A percentile compares a stretch with the other conserved stretches of the same genome.
Evolutionary conservation across 1,140 invertebrate species (phyloP).

Genomic region (Lamellibrachia luymesi): DNA sequence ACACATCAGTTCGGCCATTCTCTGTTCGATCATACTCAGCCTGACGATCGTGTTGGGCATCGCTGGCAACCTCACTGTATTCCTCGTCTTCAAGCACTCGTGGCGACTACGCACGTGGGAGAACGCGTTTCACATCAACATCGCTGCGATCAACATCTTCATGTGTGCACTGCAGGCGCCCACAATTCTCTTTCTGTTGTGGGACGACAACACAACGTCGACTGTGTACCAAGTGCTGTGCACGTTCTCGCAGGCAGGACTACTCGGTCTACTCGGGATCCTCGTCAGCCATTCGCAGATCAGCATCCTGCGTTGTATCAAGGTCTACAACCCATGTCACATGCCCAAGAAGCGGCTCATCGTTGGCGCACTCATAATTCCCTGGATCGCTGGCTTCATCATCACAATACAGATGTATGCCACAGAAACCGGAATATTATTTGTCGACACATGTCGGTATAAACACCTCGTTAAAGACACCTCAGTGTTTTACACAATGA

Average conservation of each 20-base stretch:
- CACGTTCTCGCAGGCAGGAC: neutral
- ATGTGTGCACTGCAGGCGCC: neutral
- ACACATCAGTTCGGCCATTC: neutral
- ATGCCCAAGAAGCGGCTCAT: conserved; percentile 3
- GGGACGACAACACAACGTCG: neutral
- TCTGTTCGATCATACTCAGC: neutral
- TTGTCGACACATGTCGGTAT: neutral
- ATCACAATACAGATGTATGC: neutral
- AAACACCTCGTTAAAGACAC: neutral
- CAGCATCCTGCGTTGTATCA: neutral
- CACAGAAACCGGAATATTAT: neutral
- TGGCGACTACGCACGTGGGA: neutral
- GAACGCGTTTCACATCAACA: neutral
- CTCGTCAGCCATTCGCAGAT: neutral
- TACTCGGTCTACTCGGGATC: neutral
- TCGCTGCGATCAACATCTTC: neutral
- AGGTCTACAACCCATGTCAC: neutral
- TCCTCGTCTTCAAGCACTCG: neutral
- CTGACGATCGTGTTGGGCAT: neutral
- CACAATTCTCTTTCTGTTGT: neutral
- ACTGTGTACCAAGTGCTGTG: neutral
- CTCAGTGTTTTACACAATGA: neutral
- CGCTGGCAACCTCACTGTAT: neutral
- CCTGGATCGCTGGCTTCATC: neutral
- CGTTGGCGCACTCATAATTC: neutral